A percentile compares a stretch with the other conserved stretches of the same genome.
phyloP scores from a whole-genome alignment of 2,113 vertebrate genomes.

The Cyanoderma ruficeps region DNA sequence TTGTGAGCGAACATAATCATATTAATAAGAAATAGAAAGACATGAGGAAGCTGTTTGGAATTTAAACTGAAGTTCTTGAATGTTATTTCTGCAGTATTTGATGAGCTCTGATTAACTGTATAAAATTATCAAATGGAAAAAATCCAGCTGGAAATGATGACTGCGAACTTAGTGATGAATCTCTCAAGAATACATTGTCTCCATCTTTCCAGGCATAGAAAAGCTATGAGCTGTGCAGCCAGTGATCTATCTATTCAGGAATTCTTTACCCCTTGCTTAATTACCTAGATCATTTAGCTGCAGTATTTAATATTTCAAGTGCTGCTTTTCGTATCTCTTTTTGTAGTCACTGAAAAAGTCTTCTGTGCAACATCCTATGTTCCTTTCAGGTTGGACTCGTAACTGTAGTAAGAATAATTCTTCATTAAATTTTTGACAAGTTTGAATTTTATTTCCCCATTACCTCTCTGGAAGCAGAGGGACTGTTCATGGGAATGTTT shows the following conservation, averaged over 20 bases:
- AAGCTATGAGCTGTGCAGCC: background rate
- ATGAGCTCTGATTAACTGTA: conserved; percentile 54
- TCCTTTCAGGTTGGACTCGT: background rate
- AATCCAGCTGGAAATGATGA: conserved; percentile 17
- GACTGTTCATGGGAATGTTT: conserved; percentile 6
- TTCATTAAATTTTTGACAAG: background rate
- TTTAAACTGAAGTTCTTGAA: conserved; percentile 32
- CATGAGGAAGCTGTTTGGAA: conserved; percentile 1
- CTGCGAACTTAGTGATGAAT: background rate
- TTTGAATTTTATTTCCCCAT: background rate
- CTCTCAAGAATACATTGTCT: background rate
- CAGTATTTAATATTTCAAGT: background rate
- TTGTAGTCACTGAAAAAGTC: background rate
- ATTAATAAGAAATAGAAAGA: conserved; percentile 53
- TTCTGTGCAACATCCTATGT: background rate
- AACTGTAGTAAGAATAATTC: background rate
- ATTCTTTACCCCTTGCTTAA: conserved; percentile 11
- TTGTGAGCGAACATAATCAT: background rate
- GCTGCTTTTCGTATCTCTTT: background rate
- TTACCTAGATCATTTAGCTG: background rate
- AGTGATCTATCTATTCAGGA: background rate
- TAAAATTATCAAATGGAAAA: conserved; percentile 53
- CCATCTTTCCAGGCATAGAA: background rate
- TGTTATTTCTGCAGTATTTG: conserved; percentile 23
- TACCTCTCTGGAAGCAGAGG: background rate